Evolutionary conservation across 2,888 invertebrate species (phyloP).

Genomic region (Macrosiphum euphorbiae): DNA sequence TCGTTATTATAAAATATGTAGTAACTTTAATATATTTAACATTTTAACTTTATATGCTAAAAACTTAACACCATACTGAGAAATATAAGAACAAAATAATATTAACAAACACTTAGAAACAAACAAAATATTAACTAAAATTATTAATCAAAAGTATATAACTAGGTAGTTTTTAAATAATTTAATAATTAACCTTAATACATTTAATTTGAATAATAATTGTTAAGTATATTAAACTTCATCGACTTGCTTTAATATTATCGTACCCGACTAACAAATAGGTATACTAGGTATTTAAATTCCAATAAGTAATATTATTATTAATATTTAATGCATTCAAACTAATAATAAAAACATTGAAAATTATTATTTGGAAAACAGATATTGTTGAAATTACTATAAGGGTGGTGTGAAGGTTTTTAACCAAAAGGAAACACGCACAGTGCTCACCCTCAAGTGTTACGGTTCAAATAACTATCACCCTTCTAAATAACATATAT

Average conservation of each 20-base stretch:
- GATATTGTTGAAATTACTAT: neutral
- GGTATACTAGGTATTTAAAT: neutral
- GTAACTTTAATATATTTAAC: neutral
- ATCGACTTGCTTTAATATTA: neutral
- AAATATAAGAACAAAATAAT: neutral
- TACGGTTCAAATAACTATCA: slow-evolving; percentile 58
- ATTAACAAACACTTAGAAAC: neutral
- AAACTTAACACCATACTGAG: neutral
- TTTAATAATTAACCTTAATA: neutral
- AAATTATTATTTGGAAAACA: neutral
- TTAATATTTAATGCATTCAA: neutral
- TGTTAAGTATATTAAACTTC: neutral
- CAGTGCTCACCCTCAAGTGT: slow-evolving; percentile 58
- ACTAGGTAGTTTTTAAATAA: neutral
- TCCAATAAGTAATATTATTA: neutral
- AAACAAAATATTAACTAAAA: neutral
- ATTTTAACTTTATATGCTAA: neutral
- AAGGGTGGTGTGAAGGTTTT: slow-evolving; percentile 33
- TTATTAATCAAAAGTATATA: neutral
- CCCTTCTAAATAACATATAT: slow-evolving; percentile 37
- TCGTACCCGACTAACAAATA: neutral
- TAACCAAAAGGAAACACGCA: slow-evolving; percentile 59
- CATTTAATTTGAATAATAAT: neutral
- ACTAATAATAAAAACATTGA: slow-evolving; percentile 9
- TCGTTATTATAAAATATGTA: neutral